Evolutionary conservation across 1,140 invertebrate species (phyloP).

Genomic region (Limonius californicus): DNA sequence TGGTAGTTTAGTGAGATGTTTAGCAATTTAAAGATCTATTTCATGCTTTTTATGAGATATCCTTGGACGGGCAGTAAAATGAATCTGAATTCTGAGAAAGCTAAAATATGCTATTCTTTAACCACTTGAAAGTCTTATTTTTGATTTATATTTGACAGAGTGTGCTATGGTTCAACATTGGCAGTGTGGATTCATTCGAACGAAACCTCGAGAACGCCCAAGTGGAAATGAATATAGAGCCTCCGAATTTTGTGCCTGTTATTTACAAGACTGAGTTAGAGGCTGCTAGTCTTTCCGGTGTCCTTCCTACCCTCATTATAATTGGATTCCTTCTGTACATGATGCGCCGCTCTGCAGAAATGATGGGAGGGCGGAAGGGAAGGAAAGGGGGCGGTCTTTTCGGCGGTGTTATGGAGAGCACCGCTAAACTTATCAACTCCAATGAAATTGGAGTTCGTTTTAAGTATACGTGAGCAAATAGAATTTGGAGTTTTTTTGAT

Average conservation of each 20-base stretch:
- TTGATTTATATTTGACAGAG: too few species aligned
- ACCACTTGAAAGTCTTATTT: too few species aligned
- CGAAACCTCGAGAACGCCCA: slow-evolving; percentile 95
- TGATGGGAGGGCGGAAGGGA: slow-evolving; percentile 76
- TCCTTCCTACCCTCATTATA: slow-evolving; percentile 67
- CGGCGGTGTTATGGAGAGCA: too few species aligned
- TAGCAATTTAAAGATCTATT: too few species aligned
- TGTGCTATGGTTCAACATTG: slow-evolving; percentile 95
- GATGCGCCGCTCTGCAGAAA: slow-evolving; percentile 76
- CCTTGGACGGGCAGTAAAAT: too few species aligned
- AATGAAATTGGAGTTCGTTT: slow-evolving; percentile 94
- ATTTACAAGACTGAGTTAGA: slow-evolving; percentile 96
- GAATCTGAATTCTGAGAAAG: neutral
- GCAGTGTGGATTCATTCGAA: slow-evolving; percentile 97
- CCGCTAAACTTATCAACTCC: slow-evolving; percentile 91
- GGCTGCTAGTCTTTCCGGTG: slow-evolving; percentile 62
- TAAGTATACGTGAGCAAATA: too few species aligned
- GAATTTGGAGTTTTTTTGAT: slow-evolving; percentile 43
- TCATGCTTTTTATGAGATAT: too few species aligned
- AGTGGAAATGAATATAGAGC: slow-evolving; percentile 88
- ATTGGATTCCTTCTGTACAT: too few species aligned
- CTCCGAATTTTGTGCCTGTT: slow-evolving; percentile 88
- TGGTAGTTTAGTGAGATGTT: too few species aligned
- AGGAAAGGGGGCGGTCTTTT: slow-evolving; percentile 82
- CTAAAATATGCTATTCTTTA: neutral